Evolutionary conservation across 1,140 invertebrate genomes (phyloP), one percentile per base, ranked within the genome.

Genomic region (Gerris buenoi): DNA sequence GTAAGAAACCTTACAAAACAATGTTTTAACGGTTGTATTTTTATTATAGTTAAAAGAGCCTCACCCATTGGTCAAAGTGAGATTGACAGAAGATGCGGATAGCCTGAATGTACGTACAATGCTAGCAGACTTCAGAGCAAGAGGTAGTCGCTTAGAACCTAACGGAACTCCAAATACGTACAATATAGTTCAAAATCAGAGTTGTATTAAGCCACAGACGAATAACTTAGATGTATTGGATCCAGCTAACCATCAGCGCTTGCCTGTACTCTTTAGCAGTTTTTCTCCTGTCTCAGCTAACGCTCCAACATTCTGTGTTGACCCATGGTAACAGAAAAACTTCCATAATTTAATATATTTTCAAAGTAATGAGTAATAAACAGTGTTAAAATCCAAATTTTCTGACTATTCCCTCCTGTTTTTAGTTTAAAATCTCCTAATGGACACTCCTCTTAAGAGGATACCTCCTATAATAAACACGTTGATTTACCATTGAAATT

Each of bases 181-280:
- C 33, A 18, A 10, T 46, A 18, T 46, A 5, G 18, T 5, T 46
- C 5, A 46, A 10, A 46, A 46, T 46, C 5, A 46, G 5, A 46
- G 33, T 46, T n/a, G n/a, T n/a, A n/a, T n/a, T n/a, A 46, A 46
- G 18, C 18, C 5, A 5, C 33, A 46, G 33, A 46, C 5, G 5
- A 18, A 46, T 46, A 46, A 46, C 25, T 25, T 64, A 26, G 95
- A 98, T 77, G 91, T 91, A 25, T 78, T 98, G 1, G 88, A 94
- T 75, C 88, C 90, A 0, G 82, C 82, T 61, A 88, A 88, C 76
- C 95, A 98, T 78, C 95, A 98, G 79, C 79, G 85, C 56, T 77
- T 98, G 10, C 85, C 90, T 3, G 87, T 98, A 27, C 79, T 98
- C 27, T 94, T 97, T 75, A 97, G 93, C 74, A 97, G 91, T 76